A percentile compares a stretch with the other conserved stretches of the same genome.
Evolutionary conservation across 1,140 invertebrate genomes (phyloP).

Genomic region (Leguminivora glycinivorella): DNA sequence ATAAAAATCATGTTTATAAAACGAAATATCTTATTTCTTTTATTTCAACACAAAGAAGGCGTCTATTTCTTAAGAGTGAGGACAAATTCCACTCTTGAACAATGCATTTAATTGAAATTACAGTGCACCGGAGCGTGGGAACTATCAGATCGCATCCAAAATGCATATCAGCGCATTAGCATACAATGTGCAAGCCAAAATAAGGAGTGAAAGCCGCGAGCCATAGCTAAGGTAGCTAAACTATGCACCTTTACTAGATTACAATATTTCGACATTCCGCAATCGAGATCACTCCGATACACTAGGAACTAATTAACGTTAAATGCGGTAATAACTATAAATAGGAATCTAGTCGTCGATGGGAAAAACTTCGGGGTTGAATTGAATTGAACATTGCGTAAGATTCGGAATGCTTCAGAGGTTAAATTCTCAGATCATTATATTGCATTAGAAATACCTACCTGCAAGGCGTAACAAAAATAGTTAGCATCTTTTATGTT

Average conservation of each 20-base stretch:
- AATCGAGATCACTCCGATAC: conserved; percentile 34
- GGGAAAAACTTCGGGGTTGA: background rate
- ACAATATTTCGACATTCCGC: conserved; percentile 38
- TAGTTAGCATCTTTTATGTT: no score
- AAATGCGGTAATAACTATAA: conserved; percentile 8
- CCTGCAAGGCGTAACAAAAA: no score
- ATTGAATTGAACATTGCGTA: background rate
- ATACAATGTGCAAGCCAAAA: conserved; percentile 33
- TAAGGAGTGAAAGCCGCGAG: conserved; percentile 34
- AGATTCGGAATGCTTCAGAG: no score
- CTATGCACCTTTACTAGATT: conserved; percentile 28
- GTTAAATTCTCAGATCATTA: no score
- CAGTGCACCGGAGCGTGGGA: conserved; percentile 35
- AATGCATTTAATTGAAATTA: conserved; percentile 30
- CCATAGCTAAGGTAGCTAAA: background rate
- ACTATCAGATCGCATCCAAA: conserved; percentile 27
- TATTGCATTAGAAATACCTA: no score
- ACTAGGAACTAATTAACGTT: conserved; percentile 25
- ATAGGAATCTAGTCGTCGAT: background rate
- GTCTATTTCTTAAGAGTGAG: conserved; percentile 1
- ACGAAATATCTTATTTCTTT: conserved; percentile 5
- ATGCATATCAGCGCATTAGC: conserved; percentile 30
- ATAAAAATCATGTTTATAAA: conserved; percentile 15
- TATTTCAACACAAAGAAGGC: background rate
- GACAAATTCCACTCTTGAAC: background rate